A percentile compares a stretch with the other conserved stretches of the same genome.
These are phyloP conservation scores for Parotocinclus haroldoi DNA, from an alignment of 2,797 vertebrate genomes.

Conservation along the genomic window DNA sequence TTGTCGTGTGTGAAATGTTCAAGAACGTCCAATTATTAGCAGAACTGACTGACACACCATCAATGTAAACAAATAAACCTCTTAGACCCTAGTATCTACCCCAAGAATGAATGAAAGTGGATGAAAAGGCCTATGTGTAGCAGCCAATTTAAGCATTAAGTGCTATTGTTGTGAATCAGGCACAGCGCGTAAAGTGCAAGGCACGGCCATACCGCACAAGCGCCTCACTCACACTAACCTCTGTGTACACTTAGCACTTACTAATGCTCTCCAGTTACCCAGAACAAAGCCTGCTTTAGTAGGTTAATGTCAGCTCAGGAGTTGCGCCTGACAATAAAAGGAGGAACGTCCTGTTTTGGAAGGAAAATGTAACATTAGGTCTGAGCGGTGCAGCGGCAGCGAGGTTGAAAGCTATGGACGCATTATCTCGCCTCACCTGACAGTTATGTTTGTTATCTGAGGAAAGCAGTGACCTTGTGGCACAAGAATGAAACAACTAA, in stretches of 20 bases:
- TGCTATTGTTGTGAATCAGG: conserved; percentile 47
- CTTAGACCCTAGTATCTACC: conserved; percentile 29
- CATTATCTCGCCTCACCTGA: conserved; percentile 68
- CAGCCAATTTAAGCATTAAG: conserved; percentile 41
- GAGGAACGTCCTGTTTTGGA: conserved; percentile 62
- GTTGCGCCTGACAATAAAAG: conserved; percentile 60
- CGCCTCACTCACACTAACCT: conserved; percentile 66
- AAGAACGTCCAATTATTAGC: too few species aligned
- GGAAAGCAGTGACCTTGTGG: conserved; percentile 63
- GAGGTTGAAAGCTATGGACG: conserved; percentile 65
- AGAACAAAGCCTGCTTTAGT: conserved; percentile 72
- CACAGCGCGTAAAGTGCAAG: conserved; percentile 62
- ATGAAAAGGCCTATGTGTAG: conserved; percentile 44
- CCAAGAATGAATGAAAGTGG: conserved; percentile 2
- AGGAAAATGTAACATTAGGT: conserved; percentile 66
- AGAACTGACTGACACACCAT: not conserved
- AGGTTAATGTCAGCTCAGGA: conserved; percentile 73
- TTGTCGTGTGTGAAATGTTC: too few species aligned
- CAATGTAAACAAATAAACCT: conserved; percentile 9
- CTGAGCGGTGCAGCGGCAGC: conserved; percentile 25
- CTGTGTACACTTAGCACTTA: conserved; percentile 70
- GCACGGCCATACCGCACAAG: conserved; percentile 66
- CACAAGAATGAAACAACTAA: conserved; percentile 64
- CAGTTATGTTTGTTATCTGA: conserved; percentile 72
- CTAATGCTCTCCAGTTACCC: conserved; percentile 68